These are phyloP conservation scores for Lota lota DNA, from an alignment of 2,113 vertebrate genomes.

Conservation along the genomic window DNA sequence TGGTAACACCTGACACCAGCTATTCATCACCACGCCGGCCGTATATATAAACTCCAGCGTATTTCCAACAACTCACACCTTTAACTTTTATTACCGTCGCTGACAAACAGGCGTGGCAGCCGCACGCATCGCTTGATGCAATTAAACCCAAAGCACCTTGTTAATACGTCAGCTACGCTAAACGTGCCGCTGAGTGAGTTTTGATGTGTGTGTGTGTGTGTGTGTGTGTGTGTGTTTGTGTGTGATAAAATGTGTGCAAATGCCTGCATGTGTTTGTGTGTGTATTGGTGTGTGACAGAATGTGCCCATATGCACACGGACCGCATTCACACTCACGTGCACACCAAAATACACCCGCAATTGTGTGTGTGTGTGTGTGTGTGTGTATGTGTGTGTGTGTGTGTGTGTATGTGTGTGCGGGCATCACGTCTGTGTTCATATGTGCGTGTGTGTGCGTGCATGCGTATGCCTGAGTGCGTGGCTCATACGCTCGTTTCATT, in stretches of 20 bases:
- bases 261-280: neutral
- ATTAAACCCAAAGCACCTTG: constrained; percentile 38
- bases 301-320: too few species aligned
- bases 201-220: neutral
- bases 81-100: constrained; percentile 50
- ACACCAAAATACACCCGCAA: too few species aligned
- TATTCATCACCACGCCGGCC: constrained; percentile 71
- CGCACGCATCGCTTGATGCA: constrained; percentile 31
- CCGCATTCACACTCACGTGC: too few species aligned
- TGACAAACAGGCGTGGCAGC: constrained; percentile 45
- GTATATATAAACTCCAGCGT: constrained; percentile 61
- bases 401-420: neutral
- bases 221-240: constrained; percentile 4
- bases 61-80: constrained; percentile 57
- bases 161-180: constrained; percentile 30
- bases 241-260: neutral
- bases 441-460: neutral
- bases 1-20: constrained; percentile 74
- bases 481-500: constrained; percentile 2
- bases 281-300: too few species aligned
- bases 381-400: neutral
- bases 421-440: neutral
- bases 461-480: neutral
- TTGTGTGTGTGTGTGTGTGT: neutral
- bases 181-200: constrained; percentile 7